phyloP scores from a whole-genome alignment of 2,113 vertebrate species.

The Colossoma macropomum region DNA sequence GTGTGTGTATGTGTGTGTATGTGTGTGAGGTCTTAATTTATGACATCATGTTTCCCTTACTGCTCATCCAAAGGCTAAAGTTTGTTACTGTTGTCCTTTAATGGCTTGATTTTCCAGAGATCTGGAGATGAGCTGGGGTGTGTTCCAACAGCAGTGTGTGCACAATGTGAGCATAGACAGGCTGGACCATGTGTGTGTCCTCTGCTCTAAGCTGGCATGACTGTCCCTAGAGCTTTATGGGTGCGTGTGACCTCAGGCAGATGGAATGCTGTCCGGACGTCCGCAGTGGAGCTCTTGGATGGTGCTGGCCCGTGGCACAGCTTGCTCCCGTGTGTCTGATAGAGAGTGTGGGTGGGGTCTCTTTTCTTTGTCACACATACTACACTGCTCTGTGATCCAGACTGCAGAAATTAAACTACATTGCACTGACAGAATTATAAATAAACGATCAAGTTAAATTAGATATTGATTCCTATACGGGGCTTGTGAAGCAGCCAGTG shows the following conservation, averaged over 20 bases:
- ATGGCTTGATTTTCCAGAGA: not conserved
- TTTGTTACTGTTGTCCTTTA: conserved; percentile 12
- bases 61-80: not conserved
- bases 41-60: not conserved
- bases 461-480: no score
- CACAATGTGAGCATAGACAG: not conserved
- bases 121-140: not conserved
- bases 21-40: not conserved
- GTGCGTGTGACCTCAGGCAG: conserved; percentile 70
- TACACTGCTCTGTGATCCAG: not conserved
- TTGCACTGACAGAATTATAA: no score
- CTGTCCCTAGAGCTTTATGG: conserved; percentile 67
- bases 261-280: conserved; percentile 76
- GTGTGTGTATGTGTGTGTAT: no score
- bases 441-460: no score
- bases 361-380: conserved; percentile 12
- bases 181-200: not conserved
- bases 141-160: no score
- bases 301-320: conserved; percentile 38
- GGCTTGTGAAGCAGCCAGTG: no score
- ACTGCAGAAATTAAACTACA: not conserved
- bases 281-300: conserved; percentile 60
- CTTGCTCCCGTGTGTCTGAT: not conserved
- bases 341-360: conserved; percentile 6
- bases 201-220: conserved; percentile 64